Evolutionary conservation across 1,140 invertebrate species (phyloP).

Genomic region (Chrysoperla carnea): DNA sequence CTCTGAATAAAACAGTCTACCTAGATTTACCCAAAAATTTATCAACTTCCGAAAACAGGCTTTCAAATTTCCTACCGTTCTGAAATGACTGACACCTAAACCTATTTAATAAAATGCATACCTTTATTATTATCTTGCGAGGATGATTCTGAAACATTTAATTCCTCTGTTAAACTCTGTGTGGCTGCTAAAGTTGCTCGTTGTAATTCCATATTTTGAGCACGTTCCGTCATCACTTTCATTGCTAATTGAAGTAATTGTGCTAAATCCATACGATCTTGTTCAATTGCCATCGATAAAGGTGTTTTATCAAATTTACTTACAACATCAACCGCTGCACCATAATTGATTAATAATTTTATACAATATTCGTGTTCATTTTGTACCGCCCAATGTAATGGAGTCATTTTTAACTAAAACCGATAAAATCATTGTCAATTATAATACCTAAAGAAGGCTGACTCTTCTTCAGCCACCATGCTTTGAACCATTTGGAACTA

Average conservation of each 20-base stretch:
- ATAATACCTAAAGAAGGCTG: background rate
- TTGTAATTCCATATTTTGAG: conserved; percentile 6
- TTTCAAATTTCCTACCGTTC: no score
- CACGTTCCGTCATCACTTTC: conserved; percentile 17
- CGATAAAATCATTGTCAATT: conserved; percentile 3
- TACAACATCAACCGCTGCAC: conserved; percentile 42
- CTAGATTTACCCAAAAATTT: no score
- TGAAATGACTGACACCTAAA: no score
- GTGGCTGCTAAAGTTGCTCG: conserved; percentile 14
- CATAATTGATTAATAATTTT: conserved; percentile 46
- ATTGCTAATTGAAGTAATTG: conserved; percentile 31
- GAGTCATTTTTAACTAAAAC: conserved; percentile 72
- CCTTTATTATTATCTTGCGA: conserved; percentile 5
- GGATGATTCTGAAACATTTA: conserved; percentile 15
- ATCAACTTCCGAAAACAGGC: no score
- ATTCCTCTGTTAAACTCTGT: conserved; percentile 21
- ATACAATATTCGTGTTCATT: conserved; percentile 55
- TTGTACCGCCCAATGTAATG: conserved; percentile 87
- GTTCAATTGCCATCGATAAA: conserved; percentile 52
- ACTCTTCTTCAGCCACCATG: no score
- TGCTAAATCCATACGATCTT: conserved; percentile 39
- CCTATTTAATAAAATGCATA: no score
- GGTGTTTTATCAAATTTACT: conserved; percentile 80
- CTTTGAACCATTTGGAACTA: no score
- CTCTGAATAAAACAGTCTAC: no score